Conservation (phyloP, 2,113 vertebrate genomes). For the Mesitornis unicolor region DNA sequence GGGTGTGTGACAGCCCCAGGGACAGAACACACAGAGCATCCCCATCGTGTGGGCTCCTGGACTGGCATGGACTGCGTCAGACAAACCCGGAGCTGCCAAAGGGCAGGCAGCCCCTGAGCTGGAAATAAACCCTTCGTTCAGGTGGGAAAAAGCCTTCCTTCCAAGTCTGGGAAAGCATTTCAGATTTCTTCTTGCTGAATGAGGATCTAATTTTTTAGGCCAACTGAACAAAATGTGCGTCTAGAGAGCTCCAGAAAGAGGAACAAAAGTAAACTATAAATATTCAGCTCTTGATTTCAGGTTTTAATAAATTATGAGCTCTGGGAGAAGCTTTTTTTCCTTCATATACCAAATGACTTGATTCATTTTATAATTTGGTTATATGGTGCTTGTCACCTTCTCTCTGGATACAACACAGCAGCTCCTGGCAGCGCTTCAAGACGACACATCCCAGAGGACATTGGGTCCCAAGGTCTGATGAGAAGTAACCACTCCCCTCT, state of each 20-base stretch:
- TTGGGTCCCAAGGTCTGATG: neutral
- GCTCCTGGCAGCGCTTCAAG: neutral
- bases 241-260: conserved; percentile 10
- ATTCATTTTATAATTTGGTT: neutral
- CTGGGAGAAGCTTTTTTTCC: neutral
- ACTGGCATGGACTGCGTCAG: neutral
- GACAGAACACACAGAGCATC: accelerated
- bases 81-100: neutral
- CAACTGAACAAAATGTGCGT: neutral
- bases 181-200: neutral
- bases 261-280: conserved; percentile 56
- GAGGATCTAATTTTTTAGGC: conserved; percentile 24
- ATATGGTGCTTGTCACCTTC: neutral
- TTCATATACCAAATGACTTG: neutral
- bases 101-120: neutral
- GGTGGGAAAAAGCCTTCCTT: neutral
- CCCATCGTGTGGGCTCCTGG: accelerated
- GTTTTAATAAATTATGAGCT: conserved; percentile 57
- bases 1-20: neutral
- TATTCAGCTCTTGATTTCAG: conserved; percentile 53
- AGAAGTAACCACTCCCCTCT: neutral
- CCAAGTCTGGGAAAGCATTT: neutral
- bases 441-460: neutral
- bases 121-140: neutral
- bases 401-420: neutral